Base-by-base conservation (phyloP, 1,140 invertebrate species). In the Zeugodacus cucurbitae region DNA sequence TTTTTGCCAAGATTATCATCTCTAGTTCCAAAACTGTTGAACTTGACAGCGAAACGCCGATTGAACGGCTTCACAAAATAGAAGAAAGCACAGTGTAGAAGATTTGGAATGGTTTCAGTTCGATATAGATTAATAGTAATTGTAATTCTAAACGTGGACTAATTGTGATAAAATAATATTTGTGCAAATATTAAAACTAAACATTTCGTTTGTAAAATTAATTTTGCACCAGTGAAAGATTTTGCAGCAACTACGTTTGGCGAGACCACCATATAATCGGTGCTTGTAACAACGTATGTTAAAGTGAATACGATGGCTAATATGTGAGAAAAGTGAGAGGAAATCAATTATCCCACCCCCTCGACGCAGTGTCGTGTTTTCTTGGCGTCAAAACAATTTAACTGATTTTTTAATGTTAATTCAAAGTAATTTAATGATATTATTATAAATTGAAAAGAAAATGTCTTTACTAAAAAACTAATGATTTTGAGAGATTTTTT, bases 331-430 rank as follows among this genome's bases (percentile, higher is more conserved):
- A 78, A 88, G 87, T 88, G 78, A 88, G 87, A 86, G 87, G 59
- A 88, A 88, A 88, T 88, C 87, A 88, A 88, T 88, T 88, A 85
- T 85, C 57, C 57, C 32, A 34, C 64, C 29, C 29, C 64, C 64
- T 54, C 34, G 10, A 29, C 34, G 7, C 67, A 74, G 34, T 22
- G 67, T 74, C 41, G 67, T 41, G 22, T 74, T 74, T 74, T 8
- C 34, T 41, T 2, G n/a, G 29, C 64, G 29, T 17, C 26, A 29
- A 67, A 20, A 34, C n/a, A 17, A 2, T 34, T 17, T 14, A 34
- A 6, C 29, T 34, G 10, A 67, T 34, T 67, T 67, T 67, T 1
- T 54, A 17, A 54, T 0, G 11, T 54, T 3, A 54, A 17, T 54
- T 54, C n/a, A 8, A n/a, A n/a, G 4, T 62, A 62, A 26, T 62